These are phyloP conservation scores for Eidolon dupreanum DNA, from an alignment of 2,797 vertebrate species.

Conservation along the genomic window DNA sequence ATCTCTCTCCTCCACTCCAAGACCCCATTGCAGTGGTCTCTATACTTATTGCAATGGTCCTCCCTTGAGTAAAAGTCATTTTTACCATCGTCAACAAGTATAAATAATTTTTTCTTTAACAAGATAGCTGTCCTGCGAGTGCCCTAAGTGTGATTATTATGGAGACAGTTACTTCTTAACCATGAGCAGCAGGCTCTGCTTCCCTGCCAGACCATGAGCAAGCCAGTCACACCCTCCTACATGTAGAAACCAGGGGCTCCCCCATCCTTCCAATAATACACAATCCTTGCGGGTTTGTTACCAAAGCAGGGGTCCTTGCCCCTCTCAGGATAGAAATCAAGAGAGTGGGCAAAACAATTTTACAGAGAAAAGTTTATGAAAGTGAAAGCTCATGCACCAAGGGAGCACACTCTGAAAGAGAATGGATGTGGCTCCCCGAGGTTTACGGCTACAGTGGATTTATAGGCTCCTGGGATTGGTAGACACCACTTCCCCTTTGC, in stretches of 20 bases:
- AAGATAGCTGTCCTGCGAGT: background rate
- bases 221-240: background rate
- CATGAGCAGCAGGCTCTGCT: background rate
- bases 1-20: background rate
- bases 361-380: too few species aligned
- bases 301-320: too few species aligned
- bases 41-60: background rate
- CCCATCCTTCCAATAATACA: background rate
- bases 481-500: too few species aligned
- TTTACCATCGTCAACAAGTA: background rate
- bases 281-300: background rate
- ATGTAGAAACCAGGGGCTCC: background rate
- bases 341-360: too few species aligned
- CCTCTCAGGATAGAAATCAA: too few species aligned
- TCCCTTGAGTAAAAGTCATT: background rate
- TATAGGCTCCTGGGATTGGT: too few species aligned
- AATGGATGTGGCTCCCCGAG: too few species aligned
- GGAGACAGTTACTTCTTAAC: background rate
- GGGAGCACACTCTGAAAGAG: too few species aligned
- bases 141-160: background rate
- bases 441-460: too few species aligned
- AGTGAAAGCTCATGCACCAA: too few species aligned
- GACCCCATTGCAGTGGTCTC: background rate
- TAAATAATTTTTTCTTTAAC: background rate
- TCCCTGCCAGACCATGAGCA: background rate